Base-by-base conservation (phyloP, 2,888 invertebrate genomes). In the Eupithecia tripunctaria region DNA sequence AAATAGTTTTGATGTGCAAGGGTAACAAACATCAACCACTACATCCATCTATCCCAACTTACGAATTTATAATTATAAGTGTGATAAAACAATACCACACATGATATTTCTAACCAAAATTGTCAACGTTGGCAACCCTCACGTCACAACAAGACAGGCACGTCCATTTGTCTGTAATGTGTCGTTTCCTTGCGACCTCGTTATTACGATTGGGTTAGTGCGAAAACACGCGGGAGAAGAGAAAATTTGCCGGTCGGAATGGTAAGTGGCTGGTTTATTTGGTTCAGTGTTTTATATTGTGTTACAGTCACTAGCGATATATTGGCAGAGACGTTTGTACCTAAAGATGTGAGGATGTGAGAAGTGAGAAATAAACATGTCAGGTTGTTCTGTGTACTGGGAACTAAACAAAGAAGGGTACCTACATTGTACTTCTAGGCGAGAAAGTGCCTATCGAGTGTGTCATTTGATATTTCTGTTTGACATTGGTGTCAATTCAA, bases 81-180 rank as follows among this genome's bases (percentile, higher is more conserved):
- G n/a, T n/a, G n/a, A 32, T n/a, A 15, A 14, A 59, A 27, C 27
- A 29, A 29, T 29, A 1, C 29, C 18, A 7, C 15, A 60, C 60
- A 12, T 25, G 56, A 25, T 25, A 56, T 25, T 56, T 63, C n/a
- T 63, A 21, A 63, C 62, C 18, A 63, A 63, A 63, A 63, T 29
- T 32, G 21, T 0, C 15, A 41, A 38, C 14, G 38, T 21, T 64
- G 64, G 64, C 38, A 64, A 64, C 64, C 36, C 25, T 41, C 60
- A 67, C 73, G 25, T 62, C n/a, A 56, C 63, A 41, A 70, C 66
- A 62, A 43, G 72, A 73, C 32, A 65, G 72, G 69, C 70, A 60
- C 74, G 67, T 69, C 68, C 75, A 73, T 77, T 77, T 77, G 72
- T 77, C 72, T 69, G 43, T 75, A 75, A 74, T 72, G 66, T 75